Percentiles rank a stretch among this genome's conserved stretches.
These are phyloP conservation scores for Microctenopoma lineatum DNA, from an alignment of 2,797 vertebrate genomes.

Conservation along the genomic window DNA sequence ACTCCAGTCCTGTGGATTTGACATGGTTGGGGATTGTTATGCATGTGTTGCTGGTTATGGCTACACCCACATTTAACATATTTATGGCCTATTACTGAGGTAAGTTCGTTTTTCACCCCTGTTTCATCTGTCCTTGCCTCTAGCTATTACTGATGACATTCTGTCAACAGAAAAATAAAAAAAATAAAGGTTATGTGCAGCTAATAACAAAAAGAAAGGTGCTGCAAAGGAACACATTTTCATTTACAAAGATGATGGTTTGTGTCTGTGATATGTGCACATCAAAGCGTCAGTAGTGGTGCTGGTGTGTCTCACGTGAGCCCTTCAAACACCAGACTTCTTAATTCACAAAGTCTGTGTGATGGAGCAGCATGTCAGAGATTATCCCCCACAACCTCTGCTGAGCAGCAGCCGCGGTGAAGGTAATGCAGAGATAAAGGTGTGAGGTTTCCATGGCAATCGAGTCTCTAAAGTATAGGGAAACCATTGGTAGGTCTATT, in stretches of 20 bases:
- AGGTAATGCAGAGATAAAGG: constrained; percentile 79
- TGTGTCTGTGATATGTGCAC: not conserved
- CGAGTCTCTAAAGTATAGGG: constrained; percentile 53
- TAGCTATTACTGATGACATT: constrained; percentile 4
- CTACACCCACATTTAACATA: not conserved
- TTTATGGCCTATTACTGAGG: not conserved
- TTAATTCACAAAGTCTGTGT: not conserved
- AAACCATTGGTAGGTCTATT: not conserved
- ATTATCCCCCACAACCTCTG: constrained; percentile 17
- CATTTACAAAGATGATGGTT: not conserved
- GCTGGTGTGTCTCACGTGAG: constrained; percentile 10
- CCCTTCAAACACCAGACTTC: constrained; percentile 13
- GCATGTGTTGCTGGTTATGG: not conserved
- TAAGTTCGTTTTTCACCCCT: not conserved
- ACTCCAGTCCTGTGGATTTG: not conserved
- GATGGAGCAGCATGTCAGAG: constrained; percentile 13
- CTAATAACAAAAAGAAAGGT: not conserved
- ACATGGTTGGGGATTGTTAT: not conserved
- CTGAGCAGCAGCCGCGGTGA: constrained; percentile 65
- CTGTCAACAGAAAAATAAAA: not conserved
- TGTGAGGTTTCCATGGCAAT: constrained; percentile 84
- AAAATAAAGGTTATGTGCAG: too few relatives aligned
- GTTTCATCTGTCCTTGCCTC: not conserved
- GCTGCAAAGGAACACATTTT: not conserved
- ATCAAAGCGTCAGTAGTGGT: not conserved